phyloP scores from a whole-genome alignment of 2,888 invertebrate genomes.

The Drosophila neonasuta region DNA sequence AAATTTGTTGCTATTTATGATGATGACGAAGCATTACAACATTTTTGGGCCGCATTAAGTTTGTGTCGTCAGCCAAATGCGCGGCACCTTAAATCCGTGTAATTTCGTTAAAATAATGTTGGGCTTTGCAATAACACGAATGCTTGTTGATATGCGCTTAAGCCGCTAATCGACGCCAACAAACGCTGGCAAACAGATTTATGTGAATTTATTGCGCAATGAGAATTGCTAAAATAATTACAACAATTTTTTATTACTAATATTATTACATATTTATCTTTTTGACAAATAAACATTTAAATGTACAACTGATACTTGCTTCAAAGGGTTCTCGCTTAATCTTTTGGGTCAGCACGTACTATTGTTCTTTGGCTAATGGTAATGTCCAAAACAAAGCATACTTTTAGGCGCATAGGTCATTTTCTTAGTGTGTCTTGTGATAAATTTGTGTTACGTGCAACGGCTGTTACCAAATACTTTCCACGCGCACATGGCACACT shows the following conservation, averaged over 20 bases:
- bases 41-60: constrained; percentile 58
- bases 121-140: constrained; percentile 52
- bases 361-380: constrained; percentile 33
- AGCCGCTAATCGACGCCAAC: constrained; percentile 59
- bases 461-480: constrained; percentile 20
- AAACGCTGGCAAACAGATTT: constrained; percentile 35
- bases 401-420: constrained; percentile 37
- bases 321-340: constrained; percentile 16
- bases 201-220: constrained; percentile 36
- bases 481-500: constrained; percentile 15
- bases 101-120: constrained; percentile 73
- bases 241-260: neutral
- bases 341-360: constrained; percentile 45
- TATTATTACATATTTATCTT: too few species aligned
- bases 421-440: constrained; percentile 32
- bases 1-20: constrained; percentile 55
- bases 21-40: constrained; percentile 65
- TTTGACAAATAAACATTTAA: too few species aligned
- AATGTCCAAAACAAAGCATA: constrained; percentile 31
- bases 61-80: constrained; percentile 52
- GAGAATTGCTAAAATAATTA: neutral
- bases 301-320: too few species aligned
- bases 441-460: constrained; percentile 71
- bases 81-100: constrained; percentile 67
- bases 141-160: constrained; percentile 66